phyloP scores from a whole-genome alignment of 1,140 invertebrate species.

The Bradysia coprophila region DNA sequence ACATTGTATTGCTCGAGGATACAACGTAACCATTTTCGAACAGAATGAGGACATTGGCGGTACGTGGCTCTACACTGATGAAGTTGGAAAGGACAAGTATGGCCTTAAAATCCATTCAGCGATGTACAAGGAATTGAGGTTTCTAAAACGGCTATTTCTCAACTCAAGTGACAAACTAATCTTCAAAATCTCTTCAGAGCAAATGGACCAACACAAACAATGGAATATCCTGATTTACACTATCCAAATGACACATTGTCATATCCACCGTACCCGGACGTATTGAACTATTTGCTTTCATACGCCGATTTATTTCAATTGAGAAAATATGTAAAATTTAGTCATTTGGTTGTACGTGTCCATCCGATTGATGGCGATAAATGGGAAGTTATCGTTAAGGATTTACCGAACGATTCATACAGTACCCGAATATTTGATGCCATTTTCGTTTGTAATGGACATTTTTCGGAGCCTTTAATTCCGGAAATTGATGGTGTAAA shows the following conservation, averaged over 20 bases:
- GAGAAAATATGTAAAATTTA: background rate
- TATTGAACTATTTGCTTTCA: background rate
- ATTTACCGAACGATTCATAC: background rate
- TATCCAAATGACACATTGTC: background rate
- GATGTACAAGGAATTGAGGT: background rate
- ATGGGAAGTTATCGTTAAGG: conserved; percentile 4
- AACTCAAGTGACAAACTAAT: too few relatives aligned
- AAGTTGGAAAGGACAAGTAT: conserved; percentile 1
- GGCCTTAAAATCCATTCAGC: background rate
- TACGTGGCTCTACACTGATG: conserved; percentile 1
- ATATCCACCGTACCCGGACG: background rate
- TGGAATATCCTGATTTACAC: background rate
- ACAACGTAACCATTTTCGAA: background rate
- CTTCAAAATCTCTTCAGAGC: background rate
- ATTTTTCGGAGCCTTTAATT: background rate
- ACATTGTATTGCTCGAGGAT: background rate
- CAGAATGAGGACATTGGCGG: conserved; percentile 2
- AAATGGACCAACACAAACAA: background rate
- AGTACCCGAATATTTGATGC: conserved; percentile 1
- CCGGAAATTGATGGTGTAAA: background rate
- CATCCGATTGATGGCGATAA: background rate
- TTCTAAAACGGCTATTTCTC: too few relatives aligned
- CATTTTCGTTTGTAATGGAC: conserved; percentile 1
- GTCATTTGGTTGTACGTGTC: background rate
- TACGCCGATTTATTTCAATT: conserved; percentile 1